These are phyloP conservation scores for Phragmatobia fuliginosa DNA, from an alignment of 2,888 invertebrate genomes.

Conservation along the genomic window DNA sequence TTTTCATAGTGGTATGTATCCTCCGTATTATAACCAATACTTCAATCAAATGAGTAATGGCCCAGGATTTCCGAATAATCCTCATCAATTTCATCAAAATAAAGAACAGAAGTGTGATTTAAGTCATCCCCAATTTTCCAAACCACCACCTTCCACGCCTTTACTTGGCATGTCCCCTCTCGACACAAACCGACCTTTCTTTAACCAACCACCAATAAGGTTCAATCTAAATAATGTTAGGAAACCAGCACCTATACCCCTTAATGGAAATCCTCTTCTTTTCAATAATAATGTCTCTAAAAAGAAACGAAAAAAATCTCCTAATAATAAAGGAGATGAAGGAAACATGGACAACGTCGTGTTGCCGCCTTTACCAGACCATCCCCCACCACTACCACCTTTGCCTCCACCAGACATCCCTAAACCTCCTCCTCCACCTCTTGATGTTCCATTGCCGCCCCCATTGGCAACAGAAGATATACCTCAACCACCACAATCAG, in stretches of 20 bases:
- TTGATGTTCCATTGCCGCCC: slow-evolving; percentile 79
- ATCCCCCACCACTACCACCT: slow-evolving; percentile 84
- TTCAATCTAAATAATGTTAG: slow-evolving; percentile 79
- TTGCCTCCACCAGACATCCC: slow-evolving; percentile 81
- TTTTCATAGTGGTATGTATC: slow-evolving; percentile 77
- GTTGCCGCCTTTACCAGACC: slow-evolving; percentile 86
- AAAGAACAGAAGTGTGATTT: slow-evolving; percentile 67
- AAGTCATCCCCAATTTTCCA: slow-evolving; percentile 67
- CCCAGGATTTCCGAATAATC: slow-evolving; percentile 62
- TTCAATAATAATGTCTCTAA: slow-evolving; percentile 84
- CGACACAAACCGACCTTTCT: slow-evolving; percentile 77
- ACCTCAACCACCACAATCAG: slow-evolving; percentile 73
- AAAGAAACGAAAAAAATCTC: slow-evolving; percentile 91
- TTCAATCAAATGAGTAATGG: slow-evolving; percentile 77
- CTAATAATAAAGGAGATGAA: slow-evolving; percentile 86
- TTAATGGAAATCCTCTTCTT: slow-evolving; percentile 77
- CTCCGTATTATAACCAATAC: slow-evolving; percentile 83
- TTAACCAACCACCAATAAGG: slow-evolving; percentile 79
- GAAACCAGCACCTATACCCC: slow-evolving; percentile 74
- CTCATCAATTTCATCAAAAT: slow-evolving; percentile 71
- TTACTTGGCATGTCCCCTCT: slow-evolving; percentile 80
- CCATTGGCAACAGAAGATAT: slow-evolving; percentile 79
- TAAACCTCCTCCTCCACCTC: slow-evolving; percentile 64
- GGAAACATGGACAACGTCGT: slow-evolving; percentile 47
- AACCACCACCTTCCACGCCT: slow-evolving; percentile 71